Percentiles rank a stretch among this genome's conserved stretches.
phyloP scores from a whole-genome alignment of 2,888 invertebrate species.

The Adineta ricciae region DNA sequence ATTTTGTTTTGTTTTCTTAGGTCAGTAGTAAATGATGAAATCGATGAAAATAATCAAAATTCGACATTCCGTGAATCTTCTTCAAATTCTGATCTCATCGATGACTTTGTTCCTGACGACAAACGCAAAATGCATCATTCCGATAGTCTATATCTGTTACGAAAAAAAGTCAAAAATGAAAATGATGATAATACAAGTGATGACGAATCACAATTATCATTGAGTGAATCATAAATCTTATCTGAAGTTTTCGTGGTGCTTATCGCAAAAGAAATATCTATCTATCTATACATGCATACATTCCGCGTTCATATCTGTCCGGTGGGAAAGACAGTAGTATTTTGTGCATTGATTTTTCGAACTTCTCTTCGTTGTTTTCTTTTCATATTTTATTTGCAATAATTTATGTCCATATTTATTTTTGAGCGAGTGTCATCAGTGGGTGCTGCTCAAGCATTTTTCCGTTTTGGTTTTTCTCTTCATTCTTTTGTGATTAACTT shows the following conservation, averaged over 20 bases:
- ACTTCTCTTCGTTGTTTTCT: background rate
- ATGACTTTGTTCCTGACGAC: background rate
- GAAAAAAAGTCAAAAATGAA: background rate
- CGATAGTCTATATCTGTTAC: background rate
- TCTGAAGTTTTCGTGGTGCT: background rate
- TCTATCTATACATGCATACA: background rate
- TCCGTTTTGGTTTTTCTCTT: background rate
- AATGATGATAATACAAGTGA: background rate
- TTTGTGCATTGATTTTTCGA: background rate
- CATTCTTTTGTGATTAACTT: background rate
- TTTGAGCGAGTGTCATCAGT: background rate
- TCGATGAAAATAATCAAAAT: background rate
- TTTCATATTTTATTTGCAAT: background rate
- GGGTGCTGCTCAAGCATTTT: background rate
- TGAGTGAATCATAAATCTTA: background rate
- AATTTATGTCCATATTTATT: conserved; percentile 1
- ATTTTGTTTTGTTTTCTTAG: background rate
- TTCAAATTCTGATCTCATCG: background rate
- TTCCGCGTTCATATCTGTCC: background rate
- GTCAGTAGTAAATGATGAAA: background rate
- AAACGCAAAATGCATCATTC: background rate
- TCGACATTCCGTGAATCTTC: background rate
- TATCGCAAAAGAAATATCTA: background rate
- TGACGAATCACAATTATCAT: background rate
- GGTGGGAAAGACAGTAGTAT: background rate